Conservation (phyloP, 2,113 vertebrate genomes). For the Actinemys pallida region DNA sequence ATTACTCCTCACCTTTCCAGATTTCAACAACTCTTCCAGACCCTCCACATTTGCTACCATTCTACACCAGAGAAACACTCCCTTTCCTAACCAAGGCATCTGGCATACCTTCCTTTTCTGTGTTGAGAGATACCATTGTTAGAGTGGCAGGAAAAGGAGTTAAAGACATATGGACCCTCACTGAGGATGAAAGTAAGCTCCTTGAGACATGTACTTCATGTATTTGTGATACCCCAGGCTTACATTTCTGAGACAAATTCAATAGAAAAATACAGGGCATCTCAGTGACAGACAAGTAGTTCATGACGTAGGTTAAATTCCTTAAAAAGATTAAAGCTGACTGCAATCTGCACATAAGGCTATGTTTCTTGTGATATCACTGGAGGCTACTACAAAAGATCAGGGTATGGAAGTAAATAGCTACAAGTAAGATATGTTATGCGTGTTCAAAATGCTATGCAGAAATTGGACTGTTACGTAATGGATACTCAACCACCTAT, state of each 20-base stretch:
- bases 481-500: not conserved
- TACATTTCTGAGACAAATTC: not conserved
- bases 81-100: not conserved
- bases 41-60: accelerated
- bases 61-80: accelerated
- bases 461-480: not conserved
- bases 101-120: not conserved
- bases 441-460: not conserved
- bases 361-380: not conserved
- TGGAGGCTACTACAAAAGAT: not conserved
- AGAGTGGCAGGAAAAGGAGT: not conserved
- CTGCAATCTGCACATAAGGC: not conserved
- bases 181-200: not conserved
- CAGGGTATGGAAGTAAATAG: not conserved
- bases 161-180: not conserved
- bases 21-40: not conserved
- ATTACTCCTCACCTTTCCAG: not conserved
- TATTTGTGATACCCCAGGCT: not conserved
- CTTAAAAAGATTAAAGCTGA: not conserved
- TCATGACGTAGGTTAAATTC: accelerated
- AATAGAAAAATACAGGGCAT: not conserved
- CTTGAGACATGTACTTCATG: not conserved
- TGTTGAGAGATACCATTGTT: not conserved
- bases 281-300: not conserved
- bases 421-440: not conserved